These are phyloP conservation scores for Hypomesus transpacificus DNA, from an alignment of 2,113 vertebrate species.

Conservation along the genomic window DNA sequence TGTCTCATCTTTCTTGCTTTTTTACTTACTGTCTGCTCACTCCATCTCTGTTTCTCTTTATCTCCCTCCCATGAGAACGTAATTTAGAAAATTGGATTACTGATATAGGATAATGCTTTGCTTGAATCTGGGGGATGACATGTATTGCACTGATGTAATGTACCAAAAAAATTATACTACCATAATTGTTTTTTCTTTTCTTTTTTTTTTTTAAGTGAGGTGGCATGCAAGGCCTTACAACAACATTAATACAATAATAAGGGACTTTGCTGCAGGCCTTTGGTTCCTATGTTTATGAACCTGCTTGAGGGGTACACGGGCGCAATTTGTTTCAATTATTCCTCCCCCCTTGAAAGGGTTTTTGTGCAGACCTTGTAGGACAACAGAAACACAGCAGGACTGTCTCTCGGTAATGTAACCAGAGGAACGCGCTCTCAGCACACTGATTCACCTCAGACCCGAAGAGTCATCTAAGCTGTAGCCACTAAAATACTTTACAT, in stretches of 20 bases:
- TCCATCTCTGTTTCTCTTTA: not conserved
- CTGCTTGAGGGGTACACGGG: constrained; percentile 51
- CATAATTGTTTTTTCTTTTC: constrained; percentile 31
- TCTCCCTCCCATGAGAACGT: constrained; percentile 1
- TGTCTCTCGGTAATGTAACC: not conserved
- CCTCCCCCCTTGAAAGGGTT: constrained; percentile 36
- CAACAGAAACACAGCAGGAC: constrained; percentile 41
- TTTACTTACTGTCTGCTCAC: not conserved
- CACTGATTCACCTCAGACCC: no score
- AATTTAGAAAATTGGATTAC: not conserved
- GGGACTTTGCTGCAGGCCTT: constrained; percentile 45
- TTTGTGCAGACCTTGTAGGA: constrained; percentile 53
- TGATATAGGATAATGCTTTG: constrained; percentile 38
- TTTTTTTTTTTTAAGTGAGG: constrained; percentile 8
- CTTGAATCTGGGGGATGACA: constrained; percentile 51
- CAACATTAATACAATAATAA: constrained; percentile 48
- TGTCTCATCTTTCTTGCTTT: not conserved
- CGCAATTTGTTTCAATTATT: constrained; percentile 59
- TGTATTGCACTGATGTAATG: constrained; percentile 36
- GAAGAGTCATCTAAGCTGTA: no score
- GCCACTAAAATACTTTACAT: no score
- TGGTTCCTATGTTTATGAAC: constrained; percentile 54
- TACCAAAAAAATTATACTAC: constrained; percentile 29
- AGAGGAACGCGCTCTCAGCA: not conserved
- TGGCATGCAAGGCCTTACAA: constrained; percentile 24